Base-by-base conservation (phyloP, 2,113 vertebrate genomes). In the Prunella himalayana region DNA sequence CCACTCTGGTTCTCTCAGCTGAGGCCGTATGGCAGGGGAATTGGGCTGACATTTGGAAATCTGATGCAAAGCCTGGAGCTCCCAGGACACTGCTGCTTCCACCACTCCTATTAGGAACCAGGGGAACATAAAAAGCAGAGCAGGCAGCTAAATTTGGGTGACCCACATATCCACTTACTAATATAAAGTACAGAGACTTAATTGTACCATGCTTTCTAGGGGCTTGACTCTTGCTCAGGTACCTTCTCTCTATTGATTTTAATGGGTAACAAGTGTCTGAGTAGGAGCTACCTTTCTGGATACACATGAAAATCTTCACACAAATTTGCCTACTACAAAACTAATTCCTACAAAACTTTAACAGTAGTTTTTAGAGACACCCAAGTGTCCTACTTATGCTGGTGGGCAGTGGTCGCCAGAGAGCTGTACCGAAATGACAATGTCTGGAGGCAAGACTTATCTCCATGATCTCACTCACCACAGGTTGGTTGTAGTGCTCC, bases 401-500 rank as follows among this genome's bases (percentile, higher is more conserved):
- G 33, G 47, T 72, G 72, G 51, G 28, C 47, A 56, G 42, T 10
- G 21, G 30, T 49, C 35, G 73, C 45, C 66, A 81, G 44, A 68
- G 13, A 60, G 44, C 53, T 51, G 35, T 31, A 76, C 69, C 41
- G 72, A 94, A 94, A 71, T 25, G 61, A 77, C 33, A 66, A 7
- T 31, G 23, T 47, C 69, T 72, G 65, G 47, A 82, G 27, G 39
- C 39, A 93, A 41, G 61, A 70, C 42, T 92, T 72, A 76, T 83
- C 37, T 87, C 51, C 66, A 53, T 9, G 49, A 87, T 96, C 57
- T 96, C 84, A 97, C 98, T 99, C 98, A 99, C 99, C 94, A 97
- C 98, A 90, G 99, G 99, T 63, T 99, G 99, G 94, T 98, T 99
- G 98, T 99, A 99, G 98, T 99, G 99, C 97, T 99, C 99, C 98